Percentiles rank a stretch among this genome's conserved stretches.
These are phyloP conservation scores for Embidobia sp. DNA, from an alignment of 2,888 invertebrate genomes.

Conservation along the genomic window DNA sequence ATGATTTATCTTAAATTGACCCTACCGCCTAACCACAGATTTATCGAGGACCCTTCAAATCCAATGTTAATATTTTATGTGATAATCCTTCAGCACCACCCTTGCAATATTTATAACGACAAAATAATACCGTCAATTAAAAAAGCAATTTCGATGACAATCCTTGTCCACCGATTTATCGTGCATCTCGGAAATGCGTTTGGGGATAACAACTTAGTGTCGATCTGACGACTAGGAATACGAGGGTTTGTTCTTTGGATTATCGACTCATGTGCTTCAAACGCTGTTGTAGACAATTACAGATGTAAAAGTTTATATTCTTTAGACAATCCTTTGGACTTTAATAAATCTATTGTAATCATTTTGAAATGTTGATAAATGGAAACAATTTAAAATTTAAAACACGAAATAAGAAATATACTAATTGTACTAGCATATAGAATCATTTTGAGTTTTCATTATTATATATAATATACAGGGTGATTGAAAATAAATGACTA, in stretches of 20 bases:
- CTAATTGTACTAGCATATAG: no score
- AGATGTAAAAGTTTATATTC: conserved; percentile 47
- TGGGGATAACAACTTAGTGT: conserved; percentile 65
- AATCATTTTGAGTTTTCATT: no score
- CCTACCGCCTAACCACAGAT: neutral
- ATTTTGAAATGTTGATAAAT: no score
- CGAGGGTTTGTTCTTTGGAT: conserved; percentile 54
- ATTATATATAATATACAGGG: no score
- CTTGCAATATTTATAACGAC: conserved; percentile 73
- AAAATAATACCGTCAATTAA: conserved; percentile 80
- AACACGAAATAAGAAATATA: no score
- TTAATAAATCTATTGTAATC: no score
- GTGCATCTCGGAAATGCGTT: conserved; percentile 70
- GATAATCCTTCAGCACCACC: conserved; percentile 24
- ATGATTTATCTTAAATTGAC: conserved; percentile 7
- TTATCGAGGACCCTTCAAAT: conserved; percentile 23
- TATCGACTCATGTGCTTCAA: conserved; percentile 36
- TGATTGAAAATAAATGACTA: no score
- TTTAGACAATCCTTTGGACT: conserved; percentile 26
- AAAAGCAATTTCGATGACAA: conserved; percentile 81
- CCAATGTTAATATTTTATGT: conserved; percentile 26
- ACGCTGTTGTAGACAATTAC: conserved; percentile 51
- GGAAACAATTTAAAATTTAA: no score
- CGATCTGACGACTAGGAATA: conserved; percentile 56
- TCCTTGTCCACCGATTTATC: conserved; percentile 75